Conservation (phyloP, 2,113 vertebrate species). For the Pelobates fuscus region DNA sequence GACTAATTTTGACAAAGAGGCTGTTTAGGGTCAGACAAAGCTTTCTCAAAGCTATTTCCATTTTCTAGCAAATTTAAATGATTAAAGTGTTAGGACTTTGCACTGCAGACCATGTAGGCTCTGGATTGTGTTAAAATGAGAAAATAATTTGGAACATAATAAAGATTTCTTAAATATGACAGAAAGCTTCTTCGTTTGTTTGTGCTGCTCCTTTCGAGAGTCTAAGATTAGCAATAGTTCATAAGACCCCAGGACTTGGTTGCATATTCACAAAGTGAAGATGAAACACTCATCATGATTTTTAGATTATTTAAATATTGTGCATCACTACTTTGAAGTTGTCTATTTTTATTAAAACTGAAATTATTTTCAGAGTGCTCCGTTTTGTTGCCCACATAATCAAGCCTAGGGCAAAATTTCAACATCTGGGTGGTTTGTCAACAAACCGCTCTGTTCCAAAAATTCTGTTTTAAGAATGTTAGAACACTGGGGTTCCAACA, state of each 20-base stretch:
- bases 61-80: conserved; percentile 8
- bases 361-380: conserved; percentile 6
- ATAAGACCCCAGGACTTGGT: neutral
- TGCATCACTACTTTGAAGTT: conserved; percentile 14
- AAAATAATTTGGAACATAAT: conserved; percentile 1
- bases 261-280: conserved; percentile 14
- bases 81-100: conserved; percentile 15
- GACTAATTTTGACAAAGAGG: too few relatives aligned
- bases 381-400: conserved; percentile 11
- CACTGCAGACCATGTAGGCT: conserved; percentile 11
- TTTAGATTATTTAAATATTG: conserved; percentile 26
- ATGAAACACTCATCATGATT: conserved; percentile 21
- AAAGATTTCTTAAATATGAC: neutral
- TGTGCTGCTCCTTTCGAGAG: neutral
- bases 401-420: conserved; percentile 6
- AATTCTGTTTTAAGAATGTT: neutral
- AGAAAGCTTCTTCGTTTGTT: neutral
- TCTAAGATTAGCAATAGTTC: conserved; percentile 16
- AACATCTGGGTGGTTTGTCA: conserved; percentile 44
- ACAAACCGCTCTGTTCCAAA: neutral
- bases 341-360: conserved; percentile 23
- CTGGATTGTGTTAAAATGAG: conserved; percentile 15
- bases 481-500: neutral
- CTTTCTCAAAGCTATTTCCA: too few relatives aligned
- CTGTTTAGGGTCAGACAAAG: too few relatives aligned